Percentiles rank a stretch among this genome's conserved stretches.
Evolutionary conservation across 1,140 invertebrate genomes (phyloP).

Genomic region (Neodiprion lecontei): DNA sequence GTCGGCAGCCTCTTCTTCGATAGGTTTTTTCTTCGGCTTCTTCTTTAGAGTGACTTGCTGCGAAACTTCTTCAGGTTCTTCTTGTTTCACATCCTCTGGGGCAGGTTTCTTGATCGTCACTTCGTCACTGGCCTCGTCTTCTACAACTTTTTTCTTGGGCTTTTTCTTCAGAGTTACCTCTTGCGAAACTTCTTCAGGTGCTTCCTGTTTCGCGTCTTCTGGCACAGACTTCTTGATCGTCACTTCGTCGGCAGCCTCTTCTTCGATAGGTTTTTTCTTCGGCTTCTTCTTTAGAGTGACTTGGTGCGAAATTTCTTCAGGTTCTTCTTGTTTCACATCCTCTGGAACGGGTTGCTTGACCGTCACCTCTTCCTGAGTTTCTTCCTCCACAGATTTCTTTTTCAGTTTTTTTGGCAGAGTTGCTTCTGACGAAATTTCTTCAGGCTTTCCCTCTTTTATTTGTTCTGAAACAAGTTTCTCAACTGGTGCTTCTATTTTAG

Average conservation of each 20-base stretch:
- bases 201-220: conserved; percentile 26
- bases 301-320: conserved; percentile 27
- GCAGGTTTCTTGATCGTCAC: conserved; percentile 40
- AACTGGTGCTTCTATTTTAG: conserved; percentile 46
- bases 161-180: conserved; percentile 30
- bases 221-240: conserved; percentile 39
- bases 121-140: conserved; percentile 41
- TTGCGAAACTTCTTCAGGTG: conserved; percentile 35
- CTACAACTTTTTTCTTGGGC: conserved; percentile 51
- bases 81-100: conserved; percentile 14
- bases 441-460: conserved; percentile 33
- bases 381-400: conserved; percentile 49
- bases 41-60: conserved; percentile 34
- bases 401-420: conserved; percentile 51
- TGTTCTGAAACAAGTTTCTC: conserved; percentile 44
- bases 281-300: conserved; percentile 40
- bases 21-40: conserved; percentile 26
- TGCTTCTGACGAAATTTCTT: conserved; percentile 48
- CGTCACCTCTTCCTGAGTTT: conserved; percentile 31
- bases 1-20: conserved; percentile 31
- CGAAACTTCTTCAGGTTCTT: conserved; percentile 33
- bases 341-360: conserved; percentile 26
- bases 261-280: conserved; percentile 48
- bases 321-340: conserved; percentile 23
- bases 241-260: conserved; percentile 40